Base-by-base conservation (phyloP, 2,888 invertebrate species). In the Coecobrya sp. region DNA sequence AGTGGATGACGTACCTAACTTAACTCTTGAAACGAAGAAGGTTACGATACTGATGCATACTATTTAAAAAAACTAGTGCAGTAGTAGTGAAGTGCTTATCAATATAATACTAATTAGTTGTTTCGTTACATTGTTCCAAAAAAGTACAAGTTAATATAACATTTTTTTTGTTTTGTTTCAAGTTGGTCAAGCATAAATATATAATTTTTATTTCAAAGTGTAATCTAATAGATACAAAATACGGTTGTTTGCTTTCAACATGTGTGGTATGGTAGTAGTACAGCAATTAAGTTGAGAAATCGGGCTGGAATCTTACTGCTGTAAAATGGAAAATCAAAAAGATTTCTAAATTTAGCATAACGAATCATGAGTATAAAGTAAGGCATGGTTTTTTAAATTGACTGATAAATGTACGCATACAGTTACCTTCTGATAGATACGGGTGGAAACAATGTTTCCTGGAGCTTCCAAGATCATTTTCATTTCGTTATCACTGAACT, bases 401-500 rank as follows among this genome's bases (percentile, higher is more conserved):
- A n/a, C n/a, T n/a, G n/a, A n/a, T n/a, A n/a, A n/a, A n/a, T n/a
- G n/a, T n/a, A n/a, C n/a, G n/a, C n/a, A n/a, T n/a, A n/a, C n/a
- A n/a, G 62, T 88, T 42, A 94, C 93, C 93, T 93, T 94, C 49
- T 92, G 89, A 87, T 93, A 94, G 79, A 89, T 52, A 36, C 94
- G 86, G 30, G 92, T 93, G n/a, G 92, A 93, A 13, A 84, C 73
- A 7, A 92, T 79, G 19, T 86, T 86, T 42, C 73, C 73, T 16
- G 92, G 91, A 36, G 86, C 94, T 76, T 85, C 89, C 25, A 94
- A 86, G 49, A 93, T 89, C 93, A 94, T 93, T 49, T 92, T 93
- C 94, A 94, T 93, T 59, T 93, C 93, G 55, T 89, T 68, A 81
- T 93, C 93, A n/a, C 70, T 88, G 65, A 94, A 94, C 79, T 93